Conservation (phyloP, 2,888 invertebrate genomes). For the Parochlus steinenii region DNA sequence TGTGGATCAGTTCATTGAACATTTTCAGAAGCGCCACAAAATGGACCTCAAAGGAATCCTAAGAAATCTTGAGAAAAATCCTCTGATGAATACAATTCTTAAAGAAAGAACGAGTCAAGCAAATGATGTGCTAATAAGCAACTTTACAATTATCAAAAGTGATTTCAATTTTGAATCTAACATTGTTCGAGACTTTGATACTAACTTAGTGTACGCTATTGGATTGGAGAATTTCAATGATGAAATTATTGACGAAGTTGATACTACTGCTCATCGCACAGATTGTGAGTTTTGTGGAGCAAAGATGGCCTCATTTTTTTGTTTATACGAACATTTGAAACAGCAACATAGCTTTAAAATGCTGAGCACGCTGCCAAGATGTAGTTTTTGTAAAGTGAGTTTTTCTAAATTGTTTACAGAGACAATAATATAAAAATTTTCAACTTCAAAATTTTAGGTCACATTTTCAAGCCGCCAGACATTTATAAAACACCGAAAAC, state of each 20-base stretch:
- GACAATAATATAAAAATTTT: slow-evolving; percentile 6
- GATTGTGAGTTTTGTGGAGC: slow-evolving; percentile 11
- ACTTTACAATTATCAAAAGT: not conserved
- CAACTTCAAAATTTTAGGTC: no score
- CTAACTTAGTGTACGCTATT: slow-evolving; percentile 8
- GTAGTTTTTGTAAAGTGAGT: slow-evolving; percentile 2
- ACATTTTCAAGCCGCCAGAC: no score
- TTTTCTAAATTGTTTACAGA: not conserved
- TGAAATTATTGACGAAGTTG: not conserved
- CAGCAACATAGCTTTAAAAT: slow-evolving; percentile 8
- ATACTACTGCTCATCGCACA: not conserved
- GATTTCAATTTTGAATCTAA: not conserved
- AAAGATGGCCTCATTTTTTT: not conserved
- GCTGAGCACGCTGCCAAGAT: not conserved
- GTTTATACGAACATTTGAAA: slow-evolving; percentile 8
- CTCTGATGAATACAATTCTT: slow-evolving; percentile 8
- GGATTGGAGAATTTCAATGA: slow-evolving; percentile 3
- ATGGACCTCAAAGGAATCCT: slow-evolving; percentile 5
- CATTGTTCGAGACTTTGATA: slow-evolving; percentile 9
- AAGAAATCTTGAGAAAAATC: slow-evolving; percentile 11
- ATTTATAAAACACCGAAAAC: no score
- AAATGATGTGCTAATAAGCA: not conserved
- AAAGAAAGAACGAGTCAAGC: not conserved
- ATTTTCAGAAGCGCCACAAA: slow-evolving; percentile 8
- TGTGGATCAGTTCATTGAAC: slow-evolving; percentile 8